Percentiles rank a stretch among this genome's conserved stretches.
phyloP scores from a whole-genome alignment of 2,113 vertebrate species.

The Bettongia penicillata region DNA sequence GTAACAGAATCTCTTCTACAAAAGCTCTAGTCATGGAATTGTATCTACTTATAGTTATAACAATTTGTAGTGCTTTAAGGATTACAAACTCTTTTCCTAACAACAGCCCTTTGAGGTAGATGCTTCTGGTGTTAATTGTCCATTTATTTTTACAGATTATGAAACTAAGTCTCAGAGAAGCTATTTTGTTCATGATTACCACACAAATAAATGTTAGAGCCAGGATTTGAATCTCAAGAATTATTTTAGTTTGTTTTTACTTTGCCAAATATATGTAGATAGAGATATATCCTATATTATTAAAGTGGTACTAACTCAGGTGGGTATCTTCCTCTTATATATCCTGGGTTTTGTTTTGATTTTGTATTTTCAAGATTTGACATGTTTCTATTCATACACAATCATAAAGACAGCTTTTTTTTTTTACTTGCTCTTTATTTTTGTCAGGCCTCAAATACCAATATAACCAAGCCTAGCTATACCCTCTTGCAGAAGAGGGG shows the following conservation, averaged over 20 bases:
- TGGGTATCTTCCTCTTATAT: neutral
- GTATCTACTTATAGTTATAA: neutral
- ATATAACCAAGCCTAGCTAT: constrained; percentile 83
- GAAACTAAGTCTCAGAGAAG: neutral
- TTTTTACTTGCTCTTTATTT: constrained; percentile 63
- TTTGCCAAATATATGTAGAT: constrained; percentile 36
- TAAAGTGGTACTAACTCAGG: constrained; percentile 16
- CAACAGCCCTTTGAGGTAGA: neutral
- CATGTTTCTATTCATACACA: constrained; percentile 32
- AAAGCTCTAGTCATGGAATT: neutral
- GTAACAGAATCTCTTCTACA: neutral
- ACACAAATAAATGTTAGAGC: neutral
- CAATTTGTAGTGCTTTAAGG: neutral
- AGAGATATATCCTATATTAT: neutral
- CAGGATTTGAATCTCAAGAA: neutral
- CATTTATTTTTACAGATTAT: neutral
- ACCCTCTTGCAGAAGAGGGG: constrained; percentile 87
- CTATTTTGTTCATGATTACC: neutral
- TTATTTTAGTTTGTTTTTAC: constrained; percentile 28
- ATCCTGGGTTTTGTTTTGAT: constrained; percentile 59
- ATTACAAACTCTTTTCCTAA: neutral
- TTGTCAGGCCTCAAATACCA: constrained; percentile 77
- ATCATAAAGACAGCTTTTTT: constrained; percentile 38
- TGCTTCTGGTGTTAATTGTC: neutral
- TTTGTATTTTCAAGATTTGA: constrained; percentile 50